Evolutionary conservation across 1,140 invertebrate genomes (phyloP).

Genomic region (Conus betulinus): DNA sequence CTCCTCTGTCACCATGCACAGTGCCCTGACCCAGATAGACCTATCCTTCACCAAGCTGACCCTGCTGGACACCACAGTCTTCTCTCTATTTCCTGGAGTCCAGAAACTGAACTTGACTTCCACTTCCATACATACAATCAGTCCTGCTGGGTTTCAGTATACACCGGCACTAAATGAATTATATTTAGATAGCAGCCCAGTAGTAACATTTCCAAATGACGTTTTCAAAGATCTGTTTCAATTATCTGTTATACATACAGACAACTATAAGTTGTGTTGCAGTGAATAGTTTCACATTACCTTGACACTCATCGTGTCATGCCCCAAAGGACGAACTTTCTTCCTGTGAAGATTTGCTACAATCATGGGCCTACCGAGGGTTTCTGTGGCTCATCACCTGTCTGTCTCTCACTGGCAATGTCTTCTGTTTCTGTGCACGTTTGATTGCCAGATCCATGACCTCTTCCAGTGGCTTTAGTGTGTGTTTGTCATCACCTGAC

Average conservation of each 20-base stretch:
- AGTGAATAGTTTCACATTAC: not conserved
- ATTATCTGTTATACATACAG: not conserved
- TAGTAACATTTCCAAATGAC: not conserved
- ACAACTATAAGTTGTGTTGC: not conserved
- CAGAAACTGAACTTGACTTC: not conserved
- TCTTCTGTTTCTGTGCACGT: slow-evolving; percentile 36
- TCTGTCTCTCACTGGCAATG: slow-evolving; percentile 52
- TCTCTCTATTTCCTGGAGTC: slow-evolving; percentile 2
- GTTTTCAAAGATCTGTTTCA: not conserved
- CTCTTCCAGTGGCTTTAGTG: too few relatives aligned
- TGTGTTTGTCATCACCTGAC: too few relatives aligned
- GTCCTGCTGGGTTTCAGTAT: not conserved
- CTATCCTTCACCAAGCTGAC: not conserved
- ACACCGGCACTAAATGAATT: not conserved
- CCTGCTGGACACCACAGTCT: not conserved
- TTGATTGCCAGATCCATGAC: not conserved
- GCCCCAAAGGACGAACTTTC: not conserved
- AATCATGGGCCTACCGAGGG: slow-evolving; percentile 27
- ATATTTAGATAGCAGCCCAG: not conserved
- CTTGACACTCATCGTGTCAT: not conserved
- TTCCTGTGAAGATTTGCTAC: not conserved
- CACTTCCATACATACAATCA: not conserved
- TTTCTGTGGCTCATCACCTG: slow-evolving; percentile 52
- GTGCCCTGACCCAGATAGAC: not conserved
- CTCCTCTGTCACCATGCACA: not conserved